Base-by-base conservation (phyloP, 2,888 invertebrate genomes). In the Anthoptus insignis region DNA sequence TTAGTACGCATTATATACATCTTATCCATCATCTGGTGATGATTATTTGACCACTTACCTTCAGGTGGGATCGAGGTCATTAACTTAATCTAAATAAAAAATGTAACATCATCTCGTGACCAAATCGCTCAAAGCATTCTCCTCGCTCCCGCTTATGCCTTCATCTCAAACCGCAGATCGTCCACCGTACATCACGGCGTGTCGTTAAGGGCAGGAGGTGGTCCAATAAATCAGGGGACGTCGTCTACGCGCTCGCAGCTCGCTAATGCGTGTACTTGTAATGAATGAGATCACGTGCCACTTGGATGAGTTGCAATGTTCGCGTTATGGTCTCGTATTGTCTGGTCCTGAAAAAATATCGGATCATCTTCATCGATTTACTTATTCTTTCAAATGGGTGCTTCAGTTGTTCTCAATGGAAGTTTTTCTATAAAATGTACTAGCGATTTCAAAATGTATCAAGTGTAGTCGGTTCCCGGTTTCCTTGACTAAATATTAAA, bases 141-240 rank as follows among this genome's bases (percentile, higher is more conserved):
- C 11, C 32, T 19, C 67, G 66, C 68, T 65, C 13, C 16, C 69
- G 64, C 70, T 64, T 60, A 3, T 73, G 4, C 6, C 59, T 73
- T 78, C 3, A 22, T 27, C 21, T 27, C 16, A 14, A 2, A 61
- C 80, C 82, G 76, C 8, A 34, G 65, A 4, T 45, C 61, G 65
- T 58, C 70, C 78, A 81, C 83, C 84, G 88, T 92, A 86, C 86
- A 92, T 92, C 91, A 92, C 88, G 72, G 80, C 76, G 83, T 91
- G 91, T 91, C 92, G 91, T 91, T 92, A 90, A 88, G 91, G 90
- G 90, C 91, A 91, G 90, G 87, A 91, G 92, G 92, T 91, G 92
- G 91, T 84, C 88, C 87, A 80, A 91, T 92, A 92, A 91, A 92
- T 92, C 92, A 89, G 86, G 81, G 74, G 74, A 75, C 86, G 89